Conservation (phyloP, 2,113 vertebrate species). For the Pelmatolapia mariae region DNA sequence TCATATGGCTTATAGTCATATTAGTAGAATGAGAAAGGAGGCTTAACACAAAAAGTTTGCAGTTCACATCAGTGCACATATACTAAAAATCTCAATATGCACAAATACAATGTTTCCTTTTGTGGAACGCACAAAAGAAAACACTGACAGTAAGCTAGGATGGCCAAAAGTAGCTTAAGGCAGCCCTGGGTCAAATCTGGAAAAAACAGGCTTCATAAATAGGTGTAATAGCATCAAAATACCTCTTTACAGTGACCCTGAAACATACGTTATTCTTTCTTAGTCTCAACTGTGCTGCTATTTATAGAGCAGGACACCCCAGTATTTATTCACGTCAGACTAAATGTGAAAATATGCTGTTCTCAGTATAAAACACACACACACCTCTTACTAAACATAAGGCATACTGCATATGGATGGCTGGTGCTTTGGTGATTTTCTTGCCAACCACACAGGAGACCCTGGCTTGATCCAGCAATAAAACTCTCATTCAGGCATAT, state of each 20-base stretch:
- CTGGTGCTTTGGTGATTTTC: neutral
- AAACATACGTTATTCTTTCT: neutral
- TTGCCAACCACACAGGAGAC: neutral
- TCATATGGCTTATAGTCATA: neutral
- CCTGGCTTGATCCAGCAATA: neutral
- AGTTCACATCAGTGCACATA: neutral
- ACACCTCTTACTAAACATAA: neutral
- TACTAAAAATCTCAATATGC: neutral
- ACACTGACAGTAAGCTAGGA: neutral
- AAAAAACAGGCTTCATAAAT: slow-evolving; percentile 31
- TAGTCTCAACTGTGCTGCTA: neutral
- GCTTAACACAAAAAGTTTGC: neutral
- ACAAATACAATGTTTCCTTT: slow-evolving; percentile 12
- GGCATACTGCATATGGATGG: neutral
- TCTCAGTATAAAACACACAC: neutral
- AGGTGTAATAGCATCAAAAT: neutral
- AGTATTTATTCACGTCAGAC: neutral
- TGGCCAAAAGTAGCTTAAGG: neutral
- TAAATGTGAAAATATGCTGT: neutral
- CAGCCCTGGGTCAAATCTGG: neutral
- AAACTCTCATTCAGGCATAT: neutral
- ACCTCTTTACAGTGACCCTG: neutral
- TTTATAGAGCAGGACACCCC: neutral
- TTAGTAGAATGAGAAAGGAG: neutral
- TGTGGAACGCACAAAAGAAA: neutral